Conservation (phyloP, 2,113 vertebrate species). For the Corvus cornix region DNA sequence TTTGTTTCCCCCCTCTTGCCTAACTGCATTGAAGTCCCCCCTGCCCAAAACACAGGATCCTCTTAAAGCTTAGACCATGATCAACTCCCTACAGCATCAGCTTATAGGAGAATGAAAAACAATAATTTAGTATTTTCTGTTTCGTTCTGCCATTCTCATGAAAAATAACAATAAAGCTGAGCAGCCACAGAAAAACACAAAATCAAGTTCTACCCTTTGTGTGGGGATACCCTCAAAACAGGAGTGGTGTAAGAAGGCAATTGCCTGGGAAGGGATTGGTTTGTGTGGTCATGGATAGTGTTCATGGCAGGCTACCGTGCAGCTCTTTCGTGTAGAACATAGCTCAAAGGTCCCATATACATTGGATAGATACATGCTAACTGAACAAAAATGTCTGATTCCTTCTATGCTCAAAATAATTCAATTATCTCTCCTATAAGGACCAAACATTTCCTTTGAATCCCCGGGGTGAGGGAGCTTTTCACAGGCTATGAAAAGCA, state of each 20-base stretch:
- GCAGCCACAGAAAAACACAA: not conserved
- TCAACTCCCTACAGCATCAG: not conserved
- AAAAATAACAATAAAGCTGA: not conserved
- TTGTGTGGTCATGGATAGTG: not conserved
- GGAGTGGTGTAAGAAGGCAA: not conserved
- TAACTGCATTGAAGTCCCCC: not conserved
- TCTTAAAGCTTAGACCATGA: not conserved
- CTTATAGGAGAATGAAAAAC: not conserved
- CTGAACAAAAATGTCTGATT: not conserved
- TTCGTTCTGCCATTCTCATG: not conserved
- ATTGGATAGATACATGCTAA: not conserved
- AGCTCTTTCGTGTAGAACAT: not conserved
- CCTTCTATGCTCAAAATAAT: not conserved
- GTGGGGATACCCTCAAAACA: not conserved
- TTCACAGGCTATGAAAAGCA: not conserved
- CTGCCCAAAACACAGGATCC: not conserved
- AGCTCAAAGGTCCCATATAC: not conserved
- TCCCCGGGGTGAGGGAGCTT: not conserved
- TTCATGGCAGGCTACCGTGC: not conserved
- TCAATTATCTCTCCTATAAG: not conserved
- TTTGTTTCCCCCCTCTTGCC: not conserved
- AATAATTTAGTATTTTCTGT: not conserved
- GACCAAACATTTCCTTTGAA: not conserved
- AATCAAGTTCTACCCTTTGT: not conserved
- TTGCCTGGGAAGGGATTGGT: not conserved